phyloP scores from a whole-genome alignment of 1,140 invertebrate genomes.

The Uloborus diversus region DNA sequence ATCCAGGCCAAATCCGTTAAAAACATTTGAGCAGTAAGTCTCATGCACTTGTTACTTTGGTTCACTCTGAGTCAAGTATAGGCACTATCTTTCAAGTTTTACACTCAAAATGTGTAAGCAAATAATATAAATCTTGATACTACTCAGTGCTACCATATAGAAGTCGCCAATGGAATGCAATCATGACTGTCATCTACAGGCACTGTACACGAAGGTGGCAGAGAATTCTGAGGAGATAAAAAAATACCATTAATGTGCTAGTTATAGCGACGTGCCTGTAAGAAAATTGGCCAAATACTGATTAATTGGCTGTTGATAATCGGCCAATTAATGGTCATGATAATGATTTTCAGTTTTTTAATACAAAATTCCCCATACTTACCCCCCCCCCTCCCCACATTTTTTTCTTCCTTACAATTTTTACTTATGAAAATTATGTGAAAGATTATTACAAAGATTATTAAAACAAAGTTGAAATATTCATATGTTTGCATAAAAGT shows the following conservation, averaged over 20 bases:
- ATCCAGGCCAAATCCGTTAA: not conserved
- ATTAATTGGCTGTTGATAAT: too few relatives aligned
- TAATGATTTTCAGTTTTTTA: too few relatives aligned
- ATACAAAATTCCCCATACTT: too few relatives aligned
- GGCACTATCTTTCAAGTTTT: constrained; percentile 28
- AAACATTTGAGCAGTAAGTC: constrained; percentile 32
- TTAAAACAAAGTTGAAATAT: too few relatives aligned
- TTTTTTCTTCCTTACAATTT: too few relatives aligned
- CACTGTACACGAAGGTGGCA: not conserved
- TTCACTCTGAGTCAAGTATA: constrained; percentile 6
- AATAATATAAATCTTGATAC: not conserved
- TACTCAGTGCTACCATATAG: constrained; percentile 24
- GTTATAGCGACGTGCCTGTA: too few relatives aligned
- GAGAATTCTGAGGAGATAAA: constrained; percentile 23
- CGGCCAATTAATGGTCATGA: too few relatives aligned
- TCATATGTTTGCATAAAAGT: too few relatives aligned
- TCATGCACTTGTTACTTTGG: not conserved
- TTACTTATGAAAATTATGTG: too few relatives aligned
- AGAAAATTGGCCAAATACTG: too few relatives aligned
- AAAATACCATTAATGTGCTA: not conserved
- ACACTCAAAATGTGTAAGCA: not conserved
- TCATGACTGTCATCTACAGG: constrained; percentile 20
- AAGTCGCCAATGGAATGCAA: constrained; percentile 35
- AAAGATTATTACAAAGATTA: too few relatives aligned
- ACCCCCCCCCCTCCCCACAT: too few relatives aligned